These are phyloP conservation scores for Cynopterus sphinx DNA, from an alignment of 2,797 vertebrate genomes.

Conservation along the genomic window DNA sequence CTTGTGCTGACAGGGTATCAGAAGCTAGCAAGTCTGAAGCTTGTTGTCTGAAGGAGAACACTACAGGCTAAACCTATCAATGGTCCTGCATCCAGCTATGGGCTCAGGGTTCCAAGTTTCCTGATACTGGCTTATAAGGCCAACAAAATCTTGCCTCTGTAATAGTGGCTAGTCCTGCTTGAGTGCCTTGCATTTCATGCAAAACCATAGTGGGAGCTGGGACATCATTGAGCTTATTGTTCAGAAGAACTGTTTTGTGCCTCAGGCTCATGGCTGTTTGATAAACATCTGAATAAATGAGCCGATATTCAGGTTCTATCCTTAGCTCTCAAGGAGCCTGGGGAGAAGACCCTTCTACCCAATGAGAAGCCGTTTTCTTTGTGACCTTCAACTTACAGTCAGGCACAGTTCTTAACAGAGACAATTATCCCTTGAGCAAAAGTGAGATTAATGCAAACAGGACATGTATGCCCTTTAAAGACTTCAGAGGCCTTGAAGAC, in stretches of 20 bases:
- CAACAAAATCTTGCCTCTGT: background rate
- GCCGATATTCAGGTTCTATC: background rate
- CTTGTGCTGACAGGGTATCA: background rate
- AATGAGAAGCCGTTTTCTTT: background rate
- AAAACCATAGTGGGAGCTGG: background rate
- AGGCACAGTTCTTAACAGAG: background rate
- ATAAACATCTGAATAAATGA: background rate
- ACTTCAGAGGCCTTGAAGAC: background rate
- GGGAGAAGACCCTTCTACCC: background rate
- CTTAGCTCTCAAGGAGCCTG: background rate
- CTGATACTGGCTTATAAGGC: background rate
- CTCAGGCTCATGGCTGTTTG: background rate
- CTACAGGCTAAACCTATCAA: background rate
- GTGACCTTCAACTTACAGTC: background rate
- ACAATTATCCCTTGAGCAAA: constrained; percentile 25
- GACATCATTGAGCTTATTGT: background rate
- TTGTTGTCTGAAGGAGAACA: background rate
- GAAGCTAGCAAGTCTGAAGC: background rate
- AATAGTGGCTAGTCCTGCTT: background rate
- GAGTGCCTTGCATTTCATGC: background rate
- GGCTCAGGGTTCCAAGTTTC: background rate
- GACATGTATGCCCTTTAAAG: background rate
- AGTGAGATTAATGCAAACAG: background rate
- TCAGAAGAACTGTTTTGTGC: background rate
- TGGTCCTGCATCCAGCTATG: background rate